Base-by-base conservation (phyloP, 2,113 vertebrate species). In the Perca fluviatilis region DNA sequence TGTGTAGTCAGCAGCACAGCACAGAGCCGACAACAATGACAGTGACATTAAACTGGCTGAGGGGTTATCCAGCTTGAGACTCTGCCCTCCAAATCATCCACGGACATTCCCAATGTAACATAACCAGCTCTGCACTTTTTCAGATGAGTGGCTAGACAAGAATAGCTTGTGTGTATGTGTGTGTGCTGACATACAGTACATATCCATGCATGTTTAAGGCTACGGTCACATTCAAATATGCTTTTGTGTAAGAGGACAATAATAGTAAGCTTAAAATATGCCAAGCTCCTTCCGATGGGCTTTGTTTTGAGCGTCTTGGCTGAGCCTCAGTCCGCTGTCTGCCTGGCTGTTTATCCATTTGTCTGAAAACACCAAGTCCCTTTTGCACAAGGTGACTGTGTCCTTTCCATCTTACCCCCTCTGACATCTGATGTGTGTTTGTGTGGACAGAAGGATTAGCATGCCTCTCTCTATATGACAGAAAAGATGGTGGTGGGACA, bases 341-440 rank as follows among this genome's bases (percentile, higher is more conserved):
- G 53, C 58, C 63, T 82, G 80, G 40, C 77, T 57, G 75, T 85
- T 80, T 82, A 62, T 84, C 43, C 57, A 64, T 76, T 78, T 80
- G 68, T 83, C 71, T 79, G 56, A 74, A 79, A 83, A 72, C 75
- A 60, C 43, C 66, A 71, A 21, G 36, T 72, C 77, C 62, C 69
- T 76, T 63, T 62, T 36, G 46, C 63, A 79, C 85, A 94, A 93
- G 92, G 93, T 94, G 89, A 93, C 83, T 16, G 72, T 65, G 86
- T 80, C 88, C 91, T 88, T 88, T 71, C 53, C 82, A 54, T 74
- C 70, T 79, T 30, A 50, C 16, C 61, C 40, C 62, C 68, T 40
- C 71, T 73, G 81, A 79, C 79, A 86, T 85, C 56, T 49, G 19
- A n/a, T 79, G 62, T 72, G 77, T 64, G 82, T 76, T 83, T 46